Evolutionary conservation across 37 sponge, comb jelly and placozoan species (phyloP).

Genomic region (Oopsacas minuta): DNA sequence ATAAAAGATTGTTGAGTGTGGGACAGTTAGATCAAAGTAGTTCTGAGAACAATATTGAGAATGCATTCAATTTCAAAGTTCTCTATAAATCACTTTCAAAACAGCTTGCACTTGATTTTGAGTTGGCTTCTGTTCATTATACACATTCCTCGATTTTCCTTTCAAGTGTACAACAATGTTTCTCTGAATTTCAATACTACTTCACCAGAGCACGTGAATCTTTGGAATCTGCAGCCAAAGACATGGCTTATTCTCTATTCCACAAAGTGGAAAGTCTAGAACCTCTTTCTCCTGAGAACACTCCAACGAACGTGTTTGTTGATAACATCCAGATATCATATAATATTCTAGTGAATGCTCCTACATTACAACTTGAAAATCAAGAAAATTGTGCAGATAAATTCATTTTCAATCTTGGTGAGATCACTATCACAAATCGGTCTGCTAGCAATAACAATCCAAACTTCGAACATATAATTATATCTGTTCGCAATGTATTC

Average conservation of each 20-base stretch:
- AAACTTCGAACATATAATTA: neutral
- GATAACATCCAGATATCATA: neutral
- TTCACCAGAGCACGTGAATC: constrained; percentile 24
- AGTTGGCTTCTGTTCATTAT: constrained; percentile 64
- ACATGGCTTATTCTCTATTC: constrained; percentile 42
- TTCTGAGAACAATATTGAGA: neutral
- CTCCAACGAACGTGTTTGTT: neutral
- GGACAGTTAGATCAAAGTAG: neutral
- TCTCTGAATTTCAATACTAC: constrained; percentile 45
- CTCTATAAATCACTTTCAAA: neutral
- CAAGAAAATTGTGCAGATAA: constrained; percentile 27
- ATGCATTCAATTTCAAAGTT: neutral
- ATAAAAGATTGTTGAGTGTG: neutral
- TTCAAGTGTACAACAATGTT: constrained; percentile 51
- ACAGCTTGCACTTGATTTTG: constrained; percentile 19
- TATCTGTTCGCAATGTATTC: neutral
- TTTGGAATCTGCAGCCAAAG: constrained; percentile 55
- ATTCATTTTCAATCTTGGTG: constrained; percentile 57
- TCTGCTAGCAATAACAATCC: neutral
- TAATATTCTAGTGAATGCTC: neutral
- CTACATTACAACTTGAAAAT: neutral
- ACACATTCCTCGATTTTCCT: constrained; percentile 62
- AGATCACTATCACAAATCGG: constrained; percentile 47
- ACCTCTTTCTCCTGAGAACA: neutral
- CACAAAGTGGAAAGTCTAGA: neutral